phyloP scores from a whole-genome alignment of 2,113 vertebrate species.

The Axis porcinus region DNA sequence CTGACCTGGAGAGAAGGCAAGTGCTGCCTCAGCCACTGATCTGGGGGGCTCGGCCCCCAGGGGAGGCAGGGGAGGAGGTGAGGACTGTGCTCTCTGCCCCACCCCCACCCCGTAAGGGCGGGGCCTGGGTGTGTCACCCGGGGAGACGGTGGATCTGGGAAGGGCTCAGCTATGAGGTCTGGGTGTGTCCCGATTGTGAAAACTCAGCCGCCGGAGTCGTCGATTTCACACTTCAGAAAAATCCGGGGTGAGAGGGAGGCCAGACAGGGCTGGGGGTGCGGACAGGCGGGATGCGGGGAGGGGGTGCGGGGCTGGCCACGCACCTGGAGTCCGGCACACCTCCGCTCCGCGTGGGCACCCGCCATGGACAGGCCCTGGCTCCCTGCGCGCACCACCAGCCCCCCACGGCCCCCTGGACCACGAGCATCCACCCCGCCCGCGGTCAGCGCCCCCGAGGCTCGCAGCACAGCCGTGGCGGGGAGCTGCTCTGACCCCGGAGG shows the following conservation, averaged over 20 bases:
- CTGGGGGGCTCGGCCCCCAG: not conserved
- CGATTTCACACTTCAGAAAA: not conserved
- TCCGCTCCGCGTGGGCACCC: not conserved
- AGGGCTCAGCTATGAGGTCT: not conserved
- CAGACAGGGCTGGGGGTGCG: not conserved
- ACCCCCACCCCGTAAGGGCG: accelerated
- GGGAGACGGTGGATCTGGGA: accelerated
- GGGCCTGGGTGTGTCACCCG: not conserved
- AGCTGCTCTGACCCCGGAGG: not conserved
- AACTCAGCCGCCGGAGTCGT: not conserved
- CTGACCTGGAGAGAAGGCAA: not conserved
- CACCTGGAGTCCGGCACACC: not conserved
- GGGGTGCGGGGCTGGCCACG: not conserved
- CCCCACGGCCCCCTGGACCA: not conserved
- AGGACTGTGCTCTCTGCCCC: not conserved
- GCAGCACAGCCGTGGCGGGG: not conserved
- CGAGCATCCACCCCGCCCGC: accelerated
- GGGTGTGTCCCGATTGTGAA: not conserved
- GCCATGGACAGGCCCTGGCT: not conserved
- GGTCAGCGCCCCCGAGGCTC: not conserved
- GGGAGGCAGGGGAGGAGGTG: not conserved
- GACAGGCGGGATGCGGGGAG: not conserved
- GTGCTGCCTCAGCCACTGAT: too few relatives aligned
- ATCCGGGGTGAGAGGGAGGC: not conserved
- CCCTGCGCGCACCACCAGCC: not conserved